A percentile compares a stretch with the other conserved stretches of the same genome.
These are phyloP conservation scores for Zonotrichia leucophrys DNA, from an alignment of 2,113 vertebrate species.

Conservation along the genomic window DNA sequence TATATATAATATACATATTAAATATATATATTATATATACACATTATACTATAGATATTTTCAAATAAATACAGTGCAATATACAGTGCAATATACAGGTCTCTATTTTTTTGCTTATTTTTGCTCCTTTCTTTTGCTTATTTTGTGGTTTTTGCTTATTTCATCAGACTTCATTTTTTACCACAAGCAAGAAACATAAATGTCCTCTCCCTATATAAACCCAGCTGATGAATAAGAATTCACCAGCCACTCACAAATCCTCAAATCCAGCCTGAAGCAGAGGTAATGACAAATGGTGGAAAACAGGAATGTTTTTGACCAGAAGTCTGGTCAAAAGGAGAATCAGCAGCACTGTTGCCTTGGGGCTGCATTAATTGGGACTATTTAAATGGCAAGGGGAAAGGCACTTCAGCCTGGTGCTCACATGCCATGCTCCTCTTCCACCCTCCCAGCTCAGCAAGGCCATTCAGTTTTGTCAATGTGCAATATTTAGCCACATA, in stretches of 20 bases:
- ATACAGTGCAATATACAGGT: too few relatives aligned
- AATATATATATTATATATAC: too few relatives aligned
- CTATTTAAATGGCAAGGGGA: background rate
- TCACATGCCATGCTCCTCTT: background rate
- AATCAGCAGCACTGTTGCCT: background rate
- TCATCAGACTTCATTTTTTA: background rate
- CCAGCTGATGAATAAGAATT: background rate
- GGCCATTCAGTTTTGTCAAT: background rate
- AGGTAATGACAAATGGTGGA: background rate
- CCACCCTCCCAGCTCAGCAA: background rate
- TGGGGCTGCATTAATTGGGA: background rate
- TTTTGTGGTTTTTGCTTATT: background rate
- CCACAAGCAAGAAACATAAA: background rate
- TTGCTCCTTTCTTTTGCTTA: background rate
- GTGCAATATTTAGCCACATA: background rate
- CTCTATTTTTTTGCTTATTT: background rate
- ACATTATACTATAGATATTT: too few relatives aligned
- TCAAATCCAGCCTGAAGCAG: background rate
- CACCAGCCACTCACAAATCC: background rate
- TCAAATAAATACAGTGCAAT: too few relatives aligned
- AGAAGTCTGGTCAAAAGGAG: background rate
- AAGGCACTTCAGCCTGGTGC: fast-evolving
- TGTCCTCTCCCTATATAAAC: background rate
- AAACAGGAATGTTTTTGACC: background rate
- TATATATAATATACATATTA: background rate